Evolutionary conservation across 2,888 invertebrate species (phyloP).

Genomic region (Orthosia incerta): DNA sequence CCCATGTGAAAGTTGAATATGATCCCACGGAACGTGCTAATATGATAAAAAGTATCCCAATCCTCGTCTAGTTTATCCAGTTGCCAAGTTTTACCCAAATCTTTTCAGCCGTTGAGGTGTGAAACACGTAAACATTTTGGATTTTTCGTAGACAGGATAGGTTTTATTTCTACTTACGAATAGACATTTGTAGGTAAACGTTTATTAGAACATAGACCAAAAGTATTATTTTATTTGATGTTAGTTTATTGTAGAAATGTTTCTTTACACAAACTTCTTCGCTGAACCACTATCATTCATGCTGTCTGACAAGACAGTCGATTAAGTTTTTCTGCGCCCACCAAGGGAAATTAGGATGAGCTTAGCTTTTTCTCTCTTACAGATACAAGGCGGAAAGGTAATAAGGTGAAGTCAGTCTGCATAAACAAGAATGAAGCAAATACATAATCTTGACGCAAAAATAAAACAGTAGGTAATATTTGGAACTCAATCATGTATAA

Average conservation of each 20-base stretch:
- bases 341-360: slow-evolving; percentile 32
- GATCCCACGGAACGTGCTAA: no score
- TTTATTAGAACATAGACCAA: neutral
- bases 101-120: no score
- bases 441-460: neutral
- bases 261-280: neutral
- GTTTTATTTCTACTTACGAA: no score
- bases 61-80: no score
- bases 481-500: neutral
- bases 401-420: neutral
- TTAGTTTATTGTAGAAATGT: slow-evolving; percentile 12
- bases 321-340: slow-evolving; percentile 33
- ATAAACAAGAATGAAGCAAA: neutral
- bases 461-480: neutral
- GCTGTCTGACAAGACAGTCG: slow-evolving; percentile 17
- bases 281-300: slow-evolving; percentile 25
- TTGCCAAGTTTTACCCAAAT: no score
- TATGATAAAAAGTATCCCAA: no score
- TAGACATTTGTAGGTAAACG: neutral
- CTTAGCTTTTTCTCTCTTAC: slow-evolving; percentile 4
- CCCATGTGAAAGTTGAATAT: no score
- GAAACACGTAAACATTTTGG: no score
- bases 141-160: no score
- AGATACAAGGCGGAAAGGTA: neutral
- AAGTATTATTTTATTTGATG: neutral